phyloP scores from a whole-genome alignment of 2,797 vertebrate genomes.

The Malacoctenus gilli region DNA sequence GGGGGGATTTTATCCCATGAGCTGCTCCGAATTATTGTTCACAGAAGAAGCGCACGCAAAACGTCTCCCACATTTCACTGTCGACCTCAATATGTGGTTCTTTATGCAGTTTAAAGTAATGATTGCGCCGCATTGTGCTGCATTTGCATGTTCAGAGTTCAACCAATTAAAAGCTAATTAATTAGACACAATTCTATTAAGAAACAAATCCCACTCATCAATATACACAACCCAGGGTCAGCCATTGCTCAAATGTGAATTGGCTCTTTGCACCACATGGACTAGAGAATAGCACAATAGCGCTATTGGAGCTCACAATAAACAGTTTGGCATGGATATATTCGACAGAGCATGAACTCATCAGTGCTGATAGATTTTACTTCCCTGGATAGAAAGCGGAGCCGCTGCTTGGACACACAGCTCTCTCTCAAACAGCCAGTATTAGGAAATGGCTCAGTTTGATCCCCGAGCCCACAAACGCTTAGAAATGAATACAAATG shows the following conservation, averaged over 20 bases:
- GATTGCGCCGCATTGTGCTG: slow-evolving; percentile 77
- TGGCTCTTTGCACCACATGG: slow-evolving; percentile 65
- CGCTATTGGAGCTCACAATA: slow-evolving; percentile 64
- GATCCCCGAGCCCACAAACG: slow-evolving; percentile 9
- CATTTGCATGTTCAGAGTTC: slow-evolving; percentile 83
- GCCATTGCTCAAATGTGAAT: slow-evolving; percentile 76
- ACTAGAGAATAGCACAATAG: slow-evolving; percentile 74
- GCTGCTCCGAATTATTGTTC: slow-evolving; percentile 29
- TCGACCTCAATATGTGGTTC: slow-evolving; percentile 58
- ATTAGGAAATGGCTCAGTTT: slow-evolving; percentile 20
- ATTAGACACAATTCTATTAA: slow-evolving; percentile 88
- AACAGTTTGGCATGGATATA: slow-evolving; percentile 65
- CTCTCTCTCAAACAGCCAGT: slow-evolving; percentile 35
- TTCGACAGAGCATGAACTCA: slow-evolving; percentile 71
- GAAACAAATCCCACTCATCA: slow-evolving; percentile 85
- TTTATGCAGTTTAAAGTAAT: slow-evolving; percentile 72
- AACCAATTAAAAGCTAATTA: slow-evolving; percentile 88
- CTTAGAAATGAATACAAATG: not conserved
- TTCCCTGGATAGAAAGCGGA: slow-evolving; percentile 61
- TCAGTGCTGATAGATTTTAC: slow-evolving; percentile 75
- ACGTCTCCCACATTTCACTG: slow-evolving; percentile 65
- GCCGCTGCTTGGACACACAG: slow-evolving; percentile 40
- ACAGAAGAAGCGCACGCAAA: slow-evolving; percentile 49
- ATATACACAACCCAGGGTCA: slow-evolving; percentile 83
- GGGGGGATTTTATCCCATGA: slow-evolving; percentile 9